Base-by-base conservation (phyloP, 1,140 invertebrate species). In the Leguminivora glycinivorella region DNA sequence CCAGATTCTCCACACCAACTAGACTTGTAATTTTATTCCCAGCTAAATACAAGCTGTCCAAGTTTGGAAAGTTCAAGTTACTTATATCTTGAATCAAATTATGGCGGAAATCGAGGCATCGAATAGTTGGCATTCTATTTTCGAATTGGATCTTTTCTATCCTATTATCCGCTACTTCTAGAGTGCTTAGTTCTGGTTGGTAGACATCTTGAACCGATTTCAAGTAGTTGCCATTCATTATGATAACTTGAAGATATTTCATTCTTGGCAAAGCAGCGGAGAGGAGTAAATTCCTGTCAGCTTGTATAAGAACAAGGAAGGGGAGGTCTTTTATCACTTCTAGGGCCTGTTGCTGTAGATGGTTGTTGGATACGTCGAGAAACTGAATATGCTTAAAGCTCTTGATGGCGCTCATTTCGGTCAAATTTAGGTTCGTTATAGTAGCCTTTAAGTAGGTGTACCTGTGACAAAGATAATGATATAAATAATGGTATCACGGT, bases 171-270 rank as follows among this genome's bases (percentile, higher is more conserved):
- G 89, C 92, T 31, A 92, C 77, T 77, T 93, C 92, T 19, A 93
- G 76, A n/a, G 89, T 92, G 47, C 88, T 88, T 24, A 93, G 67
- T 75, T 92, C 81, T 31, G 92, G 93, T 78, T 93, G 93, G 43
- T 80, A 88, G 1, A 94, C 87, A 56, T 93, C 89, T 12, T 83
- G 69, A 1, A 93, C 91, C 34, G 85, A 80, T 4, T 77, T 83
- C 69, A 94, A 90, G 26, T 80, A 71, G 72, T 94, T 94, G 43
- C 91, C 73, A 68, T 92, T 93, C 75, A 93, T 73, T 31, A 90
- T 89, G 0, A 94, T 82, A 0, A 92, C 90, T 91, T 94, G 93
- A 40, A 94, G 81, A 70, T 93, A 94, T 68, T 88, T 89, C 85
- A 92, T 92, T 56, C 75, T 83, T 7, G 87, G 85, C 40, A 94